Base-by-base conservation (phyloP, 2,888 invertebrate genomes). In the Clanis bilineata region DNA sequence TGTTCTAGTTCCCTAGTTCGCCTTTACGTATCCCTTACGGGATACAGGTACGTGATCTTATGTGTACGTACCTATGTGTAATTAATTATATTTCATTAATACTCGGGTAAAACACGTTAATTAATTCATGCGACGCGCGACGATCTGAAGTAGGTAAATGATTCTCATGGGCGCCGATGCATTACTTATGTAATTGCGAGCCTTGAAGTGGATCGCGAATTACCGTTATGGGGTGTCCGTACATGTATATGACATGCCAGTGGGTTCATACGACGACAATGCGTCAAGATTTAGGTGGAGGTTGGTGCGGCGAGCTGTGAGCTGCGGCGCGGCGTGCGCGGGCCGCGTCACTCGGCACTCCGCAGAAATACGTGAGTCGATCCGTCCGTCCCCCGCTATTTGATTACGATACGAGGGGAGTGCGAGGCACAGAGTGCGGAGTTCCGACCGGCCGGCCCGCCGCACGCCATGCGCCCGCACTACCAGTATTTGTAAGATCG, bases 401-500 rank as follows among this genome's bases (percentile, higher is more conserved):
- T 77, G 80, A 82, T 80, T 80, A 75, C 72, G 72, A 75, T 71
- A 68, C 74, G 77, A 72, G 80, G 74, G 79, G 82, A 78, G 80
- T 80, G 81, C 83, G 79, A 80, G 80, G 84, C 86, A 84, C 83
- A 74, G 86, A 85, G 57, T 57, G 57, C 32, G 58, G 86, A 85
- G 57, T 57, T 55, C 32, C 60, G 43, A 36, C 62, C 59, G 56
- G 56, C 58, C 72, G 68, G 70, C 68, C 72, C n/a, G n/a, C n/a
- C 62, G 67, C 62, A 69, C 75, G n/a, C n/a, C n/a, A n/a, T n/a
- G n/a, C n/a, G n/a, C n/a, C n/a, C 62, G 67, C 62, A 69, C 75
- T 63, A 76, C 76, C 84, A 86, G 87, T 88, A 68, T 77, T 77
- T 72, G 76, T 76, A 77, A 82, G 79, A 80, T 82, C 85, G 85